These are phyloP conservation scores for Aporophyla lueneburgensis DNA, from an alignment of 2,888 invertebrate species.

Conservation along the genomic window DNA sequence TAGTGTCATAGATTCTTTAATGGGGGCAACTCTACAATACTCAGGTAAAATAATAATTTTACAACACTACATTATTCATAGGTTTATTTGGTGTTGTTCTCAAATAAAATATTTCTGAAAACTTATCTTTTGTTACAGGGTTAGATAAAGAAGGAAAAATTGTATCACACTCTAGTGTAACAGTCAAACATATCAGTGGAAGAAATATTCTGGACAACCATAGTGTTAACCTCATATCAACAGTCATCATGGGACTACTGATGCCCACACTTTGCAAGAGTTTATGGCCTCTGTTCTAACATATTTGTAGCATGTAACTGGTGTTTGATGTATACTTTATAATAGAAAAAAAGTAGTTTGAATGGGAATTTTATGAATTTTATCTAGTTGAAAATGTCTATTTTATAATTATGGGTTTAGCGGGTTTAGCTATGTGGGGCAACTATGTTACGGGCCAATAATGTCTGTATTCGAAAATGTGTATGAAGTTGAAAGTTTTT, in stretches of 20 bases:
- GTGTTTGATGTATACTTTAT: constrained; percentile 24
- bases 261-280: constrained; percentile 91
- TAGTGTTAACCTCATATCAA: constrained; percentile 96
- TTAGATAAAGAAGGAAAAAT: constrained; percentile 93
- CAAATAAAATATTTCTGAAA: not conserved
- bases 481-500: constrained; percentile 7
- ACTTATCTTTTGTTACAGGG: constrained; percentile 87
- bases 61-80: not conserved
- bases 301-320: constrained; percentile 2
- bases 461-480: constrained; percentile 18
- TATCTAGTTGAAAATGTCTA: constrained; percentile 27
- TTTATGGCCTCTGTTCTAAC: constrained; percentile 79
- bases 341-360: constrained; percentile 15
- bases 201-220: constrained; percentile 95
- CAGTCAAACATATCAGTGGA: constrained; percentile 94
- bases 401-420: constrained; percentile 14
- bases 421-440: not conserved
- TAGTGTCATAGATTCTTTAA: constrained; percentile 95
- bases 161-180: constrained; percentile 93
- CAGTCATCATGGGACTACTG: constrained; percentile 93
- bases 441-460: constrained; percentile 9
- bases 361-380: constrained; percentile 33
- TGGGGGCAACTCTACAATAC: constrained; percentile 96
- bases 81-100: not conserved
- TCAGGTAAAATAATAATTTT: constrained; percentile 90